Percentiles rank a stretch among this genome's conserved stretches.
These are phyloP conservation scores for Sebastes miniatus DNA, from an alignment of 2,797 vertebrate genomes.

Conservation along the genomic window DNA sequence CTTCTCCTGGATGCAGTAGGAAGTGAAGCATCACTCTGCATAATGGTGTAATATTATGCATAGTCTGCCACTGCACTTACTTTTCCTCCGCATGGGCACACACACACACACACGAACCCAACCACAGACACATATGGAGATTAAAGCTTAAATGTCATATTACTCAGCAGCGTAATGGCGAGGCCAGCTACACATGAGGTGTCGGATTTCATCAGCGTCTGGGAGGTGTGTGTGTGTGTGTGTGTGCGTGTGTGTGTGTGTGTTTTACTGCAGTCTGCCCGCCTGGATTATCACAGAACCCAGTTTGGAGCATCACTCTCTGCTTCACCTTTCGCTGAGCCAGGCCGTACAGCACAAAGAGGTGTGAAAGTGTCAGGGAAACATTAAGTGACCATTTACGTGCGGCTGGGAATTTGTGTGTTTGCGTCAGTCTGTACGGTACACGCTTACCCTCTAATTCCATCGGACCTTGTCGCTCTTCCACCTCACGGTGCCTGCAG, in stretches of 20 bases:
- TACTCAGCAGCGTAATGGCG: constrained; percentile 34
- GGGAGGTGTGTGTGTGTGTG: neutral
- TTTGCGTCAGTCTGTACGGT: neutral
- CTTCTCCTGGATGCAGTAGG: neutral
- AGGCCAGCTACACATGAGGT: constrained; percentile 23
- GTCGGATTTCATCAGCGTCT: constrained; percentile 38
- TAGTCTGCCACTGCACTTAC: constrained; percentile 8
- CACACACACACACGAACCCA: neutral
- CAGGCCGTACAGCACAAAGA: neutral
- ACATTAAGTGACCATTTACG: neutral
- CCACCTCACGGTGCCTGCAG: neutral
- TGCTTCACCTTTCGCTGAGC: neutral
- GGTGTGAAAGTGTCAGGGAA: neutral
- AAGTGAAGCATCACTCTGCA: neutral
- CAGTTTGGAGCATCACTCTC: neutral
- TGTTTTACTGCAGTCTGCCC: constrained; percentile 2
- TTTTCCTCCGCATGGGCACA: neutral
- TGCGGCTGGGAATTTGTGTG: neutral
- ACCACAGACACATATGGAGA: constrained; percentile 30
- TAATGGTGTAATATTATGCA: constrained; percentile 26
- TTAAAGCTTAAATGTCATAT: constrained; percentile 58
- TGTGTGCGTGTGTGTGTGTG: neutral
- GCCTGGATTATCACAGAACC: constrained; percentile 9
- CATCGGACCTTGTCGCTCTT: neutral
- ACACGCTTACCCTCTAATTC: neutral